Base-by-base conservation (phyloP, 92 coral and sea anemone genomes). In the Porites divaricata region DNA sequence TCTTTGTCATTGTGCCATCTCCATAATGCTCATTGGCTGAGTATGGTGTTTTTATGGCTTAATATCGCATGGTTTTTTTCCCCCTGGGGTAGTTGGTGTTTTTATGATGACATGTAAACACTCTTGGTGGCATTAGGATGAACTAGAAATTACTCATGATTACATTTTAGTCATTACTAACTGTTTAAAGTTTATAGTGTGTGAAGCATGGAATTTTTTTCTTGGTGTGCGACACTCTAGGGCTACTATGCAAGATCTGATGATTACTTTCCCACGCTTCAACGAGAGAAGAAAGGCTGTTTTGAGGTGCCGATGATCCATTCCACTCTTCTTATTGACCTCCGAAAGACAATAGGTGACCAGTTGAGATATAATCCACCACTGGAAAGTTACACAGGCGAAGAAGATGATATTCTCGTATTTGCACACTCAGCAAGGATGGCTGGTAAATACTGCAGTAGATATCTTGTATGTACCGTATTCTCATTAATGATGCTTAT, bases 171-270 rank as follows among this genome's bases (percentile, higher is more conserved):
- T n/a, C n/a, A n/a, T n/a, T n/a, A n/a, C n/a, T n/a, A n/a, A n/a
- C n/a, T n/a, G n/a, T n/a, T n/a, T n/a, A 25, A 28, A 28, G 35
- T 28, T 2, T 28, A 1, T 28, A 28, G 35, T 3, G 2, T 28
- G 35, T 28, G 1, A 28, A 28, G 1, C 45, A 35, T 35, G 45
- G 45, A 35, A 9, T 23, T 9, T 26, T 14, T 51, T 65, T 65
- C 1, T 66, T 80, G 20, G 9, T 77, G 26, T 59, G 48, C 64
- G 20, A 59, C 23, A 66, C 81, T 68, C 16, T 75, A 96, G 99
- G 99, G 99, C 11, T 96, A 96, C 88, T 96, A 96, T 81, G 86
- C 90, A 80, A 92, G 99, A 67, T 81, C 99, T 48, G 99, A 96
- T 69, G 88, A 87, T n/a, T 96, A 96, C 70, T 93, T 96, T 62